Evolutionary conservation across 2,797 vertebrate genomes (phyloP).

Genomic region (Arremon brunneinucha): DNA sequence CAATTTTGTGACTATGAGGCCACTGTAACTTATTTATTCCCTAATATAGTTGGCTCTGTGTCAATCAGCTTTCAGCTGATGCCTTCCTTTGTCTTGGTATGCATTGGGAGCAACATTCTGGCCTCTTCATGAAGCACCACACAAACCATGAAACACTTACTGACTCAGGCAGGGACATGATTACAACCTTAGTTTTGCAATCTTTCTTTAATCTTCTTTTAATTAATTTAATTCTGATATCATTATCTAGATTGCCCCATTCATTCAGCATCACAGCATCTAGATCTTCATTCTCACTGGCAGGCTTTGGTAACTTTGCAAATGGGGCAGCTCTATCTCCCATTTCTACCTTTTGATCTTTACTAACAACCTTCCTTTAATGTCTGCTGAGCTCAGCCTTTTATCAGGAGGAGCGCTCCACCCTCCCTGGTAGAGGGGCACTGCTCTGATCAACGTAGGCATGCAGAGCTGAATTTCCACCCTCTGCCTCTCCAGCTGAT

Average conservation of each 20-base stretch:
- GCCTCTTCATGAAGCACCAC: neutral
- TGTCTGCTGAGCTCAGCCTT: conserved; percentile 53
- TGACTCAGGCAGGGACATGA: neutral
- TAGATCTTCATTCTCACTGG: conserved; percentile 17
- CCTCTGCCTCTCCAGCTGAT: neutral
- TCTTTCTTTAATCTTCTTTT: conserved; percentile 62
- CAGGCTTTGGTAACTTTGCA: conserved; percentile 48
- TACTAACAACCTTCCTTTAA: conserved; percentile 31
- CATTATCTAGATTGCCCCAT: conserved; percentile 42
- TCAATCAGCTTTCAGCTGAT: neutral
- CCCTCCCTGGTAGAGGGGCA: conserved; percentile 6
- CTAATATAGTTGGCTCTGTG: neutral
- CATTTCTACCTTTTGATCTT: conserved; percentile 59
- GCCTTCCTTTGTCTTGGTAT: neutral
- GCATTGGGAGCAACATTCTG: neutral
- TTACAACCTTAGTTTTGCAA: conserved; percentile 32
- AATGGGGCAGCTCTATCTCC: conserved; percentile 35
- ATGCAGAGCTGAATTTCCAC: neutral
- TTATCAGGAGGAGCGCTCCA: conserved; percentile 23
- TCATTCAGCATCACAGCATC: conserved; percentile 42
- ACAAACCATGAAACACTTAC: neutral
- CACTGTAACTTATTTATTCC: neutral
- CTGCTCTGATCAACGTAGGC: neutral
- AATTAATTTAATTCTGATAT: conserved; percentile 65
- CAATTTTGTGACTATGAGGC: neutral